phyloP scores from a whole-genome alignment of 2,113 vertebrate species.

The Genyomyrus donnyi region DNA sequence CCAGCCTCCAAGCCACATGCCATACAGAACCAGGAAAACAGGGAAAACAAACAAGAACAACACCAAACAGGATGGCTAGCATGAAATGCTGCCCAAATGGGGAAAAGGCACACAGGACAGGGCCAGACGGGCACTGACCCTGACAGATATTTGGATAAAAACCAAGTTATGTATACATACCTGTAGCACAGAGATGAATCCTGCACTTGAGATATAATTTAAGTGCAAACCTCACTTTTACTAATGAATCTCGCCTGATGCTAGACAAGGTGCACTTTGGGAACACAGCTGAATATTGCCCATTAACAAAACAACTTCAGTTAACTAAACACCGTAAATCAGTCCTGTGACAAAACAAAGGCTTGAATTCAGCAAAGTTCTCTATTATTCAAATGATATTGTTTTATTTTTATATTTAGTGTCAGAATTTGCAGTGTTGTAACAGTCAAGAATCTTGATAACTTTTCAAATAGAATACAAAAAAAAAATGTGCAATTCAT shows the following conservation, averaged over 20 bases:
- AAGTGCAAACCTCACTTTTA: neutral
- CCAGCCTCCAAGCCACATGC: neutral
- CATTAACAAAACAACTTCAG: neutral
- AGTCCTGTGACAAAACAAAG: neutral
- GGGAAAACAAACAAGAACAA: neutral
- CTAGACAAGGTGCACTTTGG: neutral
- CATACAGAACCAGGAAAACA: neutral
- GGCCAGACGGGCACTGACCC: neutral
- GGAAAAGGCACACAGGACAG: neutral
- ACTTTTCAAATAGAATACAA: neutral
- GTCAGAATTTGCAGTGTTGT: neutral
- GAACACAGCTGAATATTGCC: neutral
- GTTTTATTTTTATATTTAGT: neutral
- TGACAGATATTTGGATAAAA: neutral
- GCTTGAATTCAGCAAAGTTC: neutral
- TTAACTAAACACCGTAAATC: neutral
- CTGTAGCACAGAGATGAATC: neutral
- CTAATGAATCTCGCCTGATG: neutral
- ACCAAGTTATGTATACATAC: neutral
- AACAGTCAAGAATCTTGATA: neutral
- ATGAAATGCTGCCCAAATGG: neutral
- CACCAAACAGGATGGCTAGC: neutral
- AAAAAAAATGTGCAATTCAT: neutral
- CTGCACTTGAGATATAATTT: neutral
- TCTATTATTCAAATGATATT: neutral